Evolutionary conservation across 1,140 invertebrate species (phyloP), one percentile per base, ranked within the genome.

Genomic region (Halictus rubicundus): DNA sequence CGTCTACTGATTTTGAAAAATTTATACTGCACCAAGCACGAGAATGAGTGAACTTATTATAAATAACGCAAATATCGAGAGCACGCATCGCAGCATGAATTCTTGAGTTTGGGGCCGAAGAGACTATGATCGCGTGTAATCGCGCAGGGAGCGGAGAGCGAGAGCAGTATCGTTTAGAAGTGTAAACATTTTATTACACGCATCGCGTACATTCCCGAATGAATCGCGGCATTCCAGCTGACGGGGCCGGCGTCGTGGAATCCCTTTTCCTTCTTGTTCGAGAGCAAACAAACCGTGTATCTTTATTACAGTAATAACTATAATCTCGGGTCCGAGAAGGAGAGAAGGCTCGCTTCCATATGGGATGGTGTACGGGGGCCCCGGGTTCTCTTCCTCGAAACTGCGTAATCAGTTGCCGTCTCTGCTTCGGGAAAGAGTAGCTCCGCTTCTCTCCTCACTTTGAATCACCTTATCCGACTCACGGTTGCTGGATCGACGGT

Each of bases 271-370:
- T 69, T 49, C 39, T 46, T 65, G 65, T 77, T 86, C 49, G 73
- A 85, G 82, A 81, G 83, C 84, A 89, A 89, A 88, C 87, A 88
- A 88, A 88, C 82, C 74, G 83, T 88, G 82, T 83, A 87, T 85
- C 87, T 89, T 89, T 89, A 89, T 89, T 87, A 78, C 88, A 61
- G 83, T 89, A 88, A 89, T 89, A 89, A 89, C 84, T 87, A 89
- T 89, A 88, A 89, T 89, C 88, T 88, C 80, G 64, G 59, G 79
- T 76, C 49, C 79, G 42, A 54, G 54, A 65, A 27, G 68, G 75
- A 52, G 46, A 49, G 49, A 74, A 57, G 60, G 27, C 46, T 78
- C 73, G 69, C 73, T 84, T 77, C 72, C 78, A 57, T 80, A 70
- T 72, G 76, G 27, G 61, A 71, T 68, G 9, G 71, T 5, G 49